Conservation (phyloP, 1,140 invertebrate genomes). For the Macrobrachium nipponense region DNA sequence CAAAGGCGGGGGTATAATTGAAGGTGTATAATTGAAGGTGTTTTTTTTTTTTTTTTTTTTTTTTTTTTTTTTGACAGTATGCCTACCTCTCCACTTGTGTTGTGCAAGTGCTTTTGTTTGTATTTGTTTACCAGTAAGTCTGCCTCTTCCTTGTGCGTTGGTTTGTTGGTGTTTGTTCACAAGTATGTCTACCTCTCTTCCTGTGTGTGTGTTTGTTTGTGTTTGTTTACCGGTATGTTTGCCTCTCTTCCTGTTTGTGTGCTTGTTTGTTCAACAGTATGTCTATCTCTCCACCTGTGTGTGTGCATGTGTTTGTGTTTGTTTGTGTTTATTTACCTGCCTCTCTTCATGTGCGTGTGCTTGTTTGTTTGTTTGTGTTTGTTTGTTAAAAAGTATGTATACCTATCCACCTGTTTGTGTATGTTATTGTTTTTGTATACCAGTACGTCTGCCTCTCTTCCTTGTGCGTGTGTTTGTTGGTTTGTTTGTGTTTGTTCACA, state of each 20-base stretch:
- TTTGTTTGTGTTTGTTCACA: not conserved
- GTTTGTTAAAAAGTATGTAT: not conserved
- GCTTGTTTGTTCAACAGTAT: not conserved
- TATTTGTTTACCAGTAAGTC: too few relatives aligned
- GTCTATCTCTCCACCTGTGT: not conserved
- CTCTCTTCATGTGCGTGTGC: not conserved
- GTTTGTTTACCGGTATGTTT: not conserved
- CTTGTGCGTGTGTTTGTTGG: too few relatives aligned
- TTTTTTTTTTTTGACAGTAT: too few relatives aligned
- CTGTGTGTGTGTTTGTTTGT: too few relatives aligned
- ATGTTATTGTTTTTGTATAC: not conserved
- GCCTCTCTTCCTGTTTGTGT: not conserved
- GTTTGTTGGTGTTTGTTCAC: not conserved
- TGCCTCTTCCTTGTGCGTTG: too few relatives aligned
- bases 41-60: too few relatives aligned
- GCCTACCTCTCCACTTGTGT: too few relatives aligned
- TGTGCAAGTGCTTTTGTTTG: too few relatives aligned
- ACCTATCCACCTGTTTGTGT: not conserved
- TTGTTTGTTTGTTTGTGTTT: slow-evolving; percentile 2
- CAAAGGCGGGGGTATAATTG: too few relatives aligned
- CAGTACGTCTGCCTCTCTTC: not conserved
- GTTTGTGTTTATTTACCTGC: not conserved
- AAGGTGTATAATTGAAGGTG: too few relatives aligned
- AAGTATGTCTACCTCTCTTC: not conserved
- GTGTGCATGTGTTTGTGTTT: slow-evolving; percentile 3